These are phyloP conservation scores for Ganaspis brasiliensis DNA, from an alignment of 2,888 invertebrate genomes.

Conservation along the genomic window DNA sequence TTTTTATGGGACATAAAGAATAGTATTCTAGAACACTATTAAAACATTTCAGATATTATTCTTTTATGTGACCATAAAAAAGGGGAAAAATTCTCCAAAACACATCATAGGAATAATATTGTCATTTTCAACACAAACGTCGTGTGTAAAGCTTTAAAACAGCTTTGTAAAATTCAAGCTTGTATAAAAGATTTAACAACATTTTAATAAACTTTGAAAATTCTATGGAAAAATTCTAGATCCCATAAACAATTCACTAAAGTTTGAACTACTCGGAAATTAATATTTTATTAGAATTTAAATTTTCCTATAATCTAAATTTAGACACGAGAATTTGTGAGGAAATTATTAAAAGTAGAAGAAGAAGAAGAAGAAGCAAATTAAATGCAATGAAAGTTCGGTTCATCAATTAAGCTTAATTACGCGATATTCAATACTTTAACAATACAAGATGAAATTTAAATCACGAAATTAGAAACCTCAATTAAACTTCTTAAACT, in stretches of 20 bases:
- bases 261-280: no score
- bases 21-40: neutral
- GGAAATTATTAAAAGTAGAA: no score
- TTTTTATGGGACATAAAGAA: conserved; percentile 30
- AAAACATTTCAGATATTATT: conserved; percentile 3
- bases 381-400: neutral
- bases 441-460: conserved; percentile 1
- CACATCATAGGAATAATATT: conserved; percentile 21
- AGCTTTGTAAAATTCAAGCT: neutral
- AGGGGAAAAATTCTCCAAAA: conserved; percentile 9
- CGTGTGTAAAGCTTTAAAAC: neutral
- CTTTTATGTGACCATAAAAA: conserved; percentile 33
- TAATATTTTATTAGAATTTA: no score
- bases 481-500: conserved; percentile 5
- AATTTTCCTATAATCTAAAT: no score
- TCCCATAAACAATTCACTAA: no score
- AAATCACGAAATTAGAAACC: neutral
- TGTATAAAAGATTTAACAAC: neutral
- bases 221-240: neutral
- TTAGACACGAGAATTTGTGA: no score
- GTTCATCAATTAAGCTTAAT: conserved; percentile 12
- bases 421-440: conserved; percentile 4
- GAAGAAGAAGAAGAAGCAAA: neutral
- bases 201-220: neutral
- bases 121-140: neutral